Evolutionary conservation across 2,888 invertebrate species (phyloP), one percentile per base, ranked within the genome.

Genomic region (Acanthacorydalis orientalis): DNA sequence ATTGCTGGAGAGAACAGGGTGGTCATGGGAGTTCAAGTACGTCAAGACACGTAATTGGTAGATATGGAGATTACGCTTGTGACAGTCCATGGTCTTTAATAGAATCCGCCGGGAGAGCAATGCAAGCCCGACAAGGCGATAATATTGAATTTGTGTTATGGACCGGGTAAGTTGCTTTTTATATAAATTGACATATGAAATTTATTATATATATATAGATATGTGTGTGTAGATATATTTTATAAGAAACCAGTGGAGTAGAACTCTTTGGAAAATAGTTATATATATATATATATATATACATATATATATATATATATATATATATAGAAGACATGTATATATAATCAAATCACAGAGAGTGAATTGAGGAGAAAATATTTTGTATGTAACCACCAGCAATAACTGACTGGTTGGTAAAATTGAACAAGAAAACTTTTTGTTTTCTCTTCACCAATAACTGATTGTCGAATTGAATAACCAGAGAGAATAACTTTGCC

Each of bases 121-220:
- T 92, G 92, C 80, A 82, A 66, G 78, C 78, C 47, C 74, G 84
- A 50, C 83, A 84, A 60, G 80, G 83, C 43, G 84, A 89, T 65
- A 88, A 86, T 63, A 84, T 91, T 51, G 91, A 92, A 67, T 92
- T 92, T 64, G 87, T 92, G 16, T 68, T 93, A 23, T 93, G 92
- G 92, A 92, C 92, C 16, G 92, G 91, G 91, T 90, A 72, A 73
- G 80, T 67, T 47, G 44, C 41, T 32, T 54, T 32, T 23, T 23
- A 23, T 23, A 23, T 23, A 23, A 23, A 23, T 23, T 23, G 23
- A 23, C 23, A 6, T 23, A 4, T 23, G 6, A 2, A n/a, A 37
- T 37, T n/a, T 12, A 37, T 12, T 12, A 37, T 37, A n/a, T 37
- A 37, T 37, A 37, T 12, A 37, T 12, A 37, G 2, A 37, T 37